These are phyloP conservation scores for Aythya baeri DNA, from an alignment of 2,113 vertebrate genomes.

Conservation along the genomic window DNA sequence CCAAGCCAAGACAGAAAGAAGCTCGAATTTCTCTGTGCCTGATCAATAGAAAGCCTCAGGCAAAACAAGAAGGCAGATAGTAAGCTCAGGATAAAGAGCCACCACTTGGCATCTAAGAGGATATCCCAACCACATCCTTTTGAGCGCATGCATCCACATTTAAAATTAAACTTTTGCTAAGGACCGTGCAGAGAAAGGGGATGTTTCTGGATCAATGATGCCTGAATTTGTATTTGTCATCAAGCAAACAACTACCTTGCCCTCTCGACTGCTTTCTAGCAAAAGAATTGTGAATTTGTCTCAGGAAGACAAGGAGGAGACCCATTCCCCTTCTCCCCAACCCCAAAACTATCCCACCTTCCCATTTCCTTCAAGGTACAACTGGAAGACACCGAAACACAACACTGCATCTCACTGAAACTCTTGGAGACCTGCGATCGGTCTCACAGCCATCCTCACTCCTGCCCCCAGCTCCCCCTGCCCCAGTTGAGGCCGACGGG, in stretches of 20 bases:
- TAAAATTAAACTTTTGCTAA: background rate
- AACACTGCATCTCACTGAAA: background rate
- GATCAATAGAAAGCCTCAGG: background rate
- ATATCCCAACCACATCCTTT: background rate
- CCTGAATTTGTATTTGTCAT: background rate
- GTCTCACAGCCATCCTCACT: background rate
- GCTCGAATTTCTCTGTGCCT: background rate
- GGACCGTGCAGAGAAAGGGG: background rate
- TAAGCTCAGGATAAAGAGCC: background rate
- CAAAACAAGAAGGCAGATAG: background rate
- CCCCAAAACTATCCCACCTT: background rate
- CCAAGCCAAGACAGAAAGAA: background rate
- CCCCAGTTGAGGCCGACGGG: background rate
- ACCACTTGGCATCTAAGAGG: background rate
- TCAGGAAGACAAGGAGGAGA: background rate
- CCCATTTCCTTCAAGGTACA: background rate
- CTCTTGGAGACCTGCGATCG: background rate
- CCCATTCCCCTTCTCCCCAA: background rate
- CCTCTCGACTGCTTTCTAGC: background rate
- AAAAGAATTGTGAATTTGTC: background rate
- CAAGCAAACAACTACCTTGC: background rate
- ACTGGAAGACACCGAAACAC: background rate
- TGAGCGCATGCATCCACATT: background rate
- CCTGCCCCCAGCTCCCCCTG: background rate
- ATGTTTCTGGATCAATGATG: background rate